Base-by-base conservation (phyloP, 2,797 vertebrate species). In the Pseudotriccus pelzelni region DNA sequence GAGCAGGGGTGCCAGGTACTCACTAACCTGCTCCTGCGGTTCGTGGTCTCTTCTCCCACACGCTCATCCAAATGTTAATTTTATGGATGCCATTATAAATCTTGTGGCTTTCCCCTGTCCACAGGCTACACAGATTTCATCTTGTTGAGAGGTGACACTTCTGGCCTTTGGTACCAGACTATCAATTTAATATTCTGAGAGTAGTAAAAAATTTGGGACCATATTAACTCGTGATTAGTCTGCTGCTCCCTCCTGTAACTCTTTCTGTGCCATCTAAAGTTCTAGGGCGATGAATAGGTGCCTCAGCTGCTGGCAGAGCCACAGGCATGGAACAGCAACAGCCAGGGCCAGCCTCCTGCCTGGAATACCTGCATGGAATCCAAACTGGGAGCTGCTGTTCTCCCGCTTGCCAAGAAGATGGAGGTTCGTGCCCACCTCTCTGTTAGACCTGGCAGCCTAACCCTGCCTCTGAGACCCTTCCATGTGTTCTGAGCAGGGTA, bases 131-230 rank as follows among this genome's bases (percentile, higher is more conserved):
- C 63, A 89, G 96, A 96, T 97, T 97, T 97, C 97, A 94, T 97
- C 96, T 96, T 95, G 94, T 93, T 97, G 97, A 97, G 96, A 97
- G 94, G 95, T 97, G 97, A 96, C 97, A 95, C 90, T 95, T 95
- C 84, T 96, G 96, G 96, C 97, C 97, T 97, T 97, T 97, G 96
- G 94, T 96, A 92, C 84, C 63, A 81, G 90, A 70, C 96, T 86
- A 96, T 97, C 97, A 96, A 93, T 97, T 97, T 96, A 95, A 97
- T 94, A 81, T 63, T 58, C 79, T 41, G 67, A 90, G 74, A 64
- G 79, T 81, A 69, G 69, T 70, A 86, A 90, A 94, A 96, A 85
- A 52, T 86, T 66, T 59, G 43, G 73, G 93, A 70, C 52, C 63
- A 5, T 56, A 73, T 84, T 87, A 90, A 91, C 47, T 56, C 27